Evolutionary conservation across 2,113 vertebrate species (phyloP).

Genomic region (Tragelaphus imberbis): DNA sequence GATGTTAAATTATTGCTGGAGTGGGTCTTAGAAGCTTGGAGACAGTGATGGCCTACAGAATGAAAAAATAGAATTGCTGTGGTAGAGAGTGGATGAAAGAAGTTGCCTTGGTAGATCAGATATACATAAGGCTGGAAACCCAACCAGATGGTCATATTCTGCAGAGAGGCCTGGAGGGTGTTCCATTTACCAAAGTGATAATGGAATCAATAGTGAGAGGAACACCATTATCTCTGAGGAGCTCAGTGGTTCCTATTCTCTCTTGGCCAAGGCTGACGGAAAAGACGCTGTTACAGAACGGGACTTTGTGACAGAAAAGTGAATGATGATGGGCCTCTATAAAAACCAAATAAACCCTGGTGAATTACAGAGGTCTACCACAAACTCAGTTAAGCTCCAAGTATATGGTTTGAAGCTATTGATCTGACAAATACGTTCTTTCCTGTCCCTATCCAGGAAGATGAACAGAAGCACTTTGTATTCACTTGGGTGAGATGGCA

Average conservation of each 20-base stretch:
- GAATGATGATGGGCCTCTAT: background rate
- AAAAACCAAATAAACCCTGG: background rate
- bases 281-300: background rate
- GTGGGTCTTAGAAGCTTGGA: background rate
- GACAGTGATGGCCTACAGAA: background rate
- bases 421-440: background rate
- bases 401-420: background rate
- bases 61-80: background rate
- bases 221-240: background rate
- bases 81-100: background rate
- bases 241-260: background rate
- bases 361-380: background rate
- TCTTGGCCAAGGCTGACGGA: background rate
- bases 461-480: background rate
- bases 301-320: background rate
- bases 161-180: background rate
- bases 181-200: background rate
- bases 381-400: background rate
- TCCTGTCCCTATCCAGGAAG: background rate
- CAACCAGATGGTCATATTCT: background rate
- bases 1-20: background rate
- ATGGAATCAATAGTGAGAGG: background rate
- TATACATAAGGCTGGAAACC: background rate
- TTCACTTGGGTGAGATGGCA: background rate
- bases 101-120: background rate